These are phyloP conservation scores for Galerucella nymphaeae DNA, from an alignment of 2,888 invertebrate species.

Conservation along the genomic window DNA sequence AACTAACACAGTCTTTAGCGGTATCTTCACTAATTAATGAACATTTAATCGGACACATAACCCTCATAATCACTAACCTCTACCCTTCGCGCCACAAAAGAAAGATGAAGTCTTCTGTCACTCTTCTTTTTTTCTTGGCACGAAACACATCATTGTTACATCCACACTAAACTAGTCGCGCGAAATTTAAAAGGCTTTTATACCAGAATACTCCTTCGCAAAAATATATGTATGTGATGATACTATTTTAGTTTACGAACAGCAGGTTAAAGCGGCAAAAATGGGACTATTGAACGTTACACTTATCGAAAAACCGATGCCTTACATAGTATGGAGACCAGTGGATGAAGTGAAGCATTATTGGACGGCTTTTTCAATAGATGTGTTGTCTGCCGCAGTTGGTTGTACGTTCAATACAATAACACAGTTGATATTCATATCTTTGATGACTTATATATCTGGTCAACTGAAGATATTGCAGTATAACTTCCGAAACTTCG, in stretches of 20 bases:
- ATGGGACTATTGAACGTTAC: neutral
- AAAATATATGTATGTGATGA: no score
- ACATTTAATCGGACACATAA: no score
- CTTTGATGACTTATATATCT: conserved; percentile 27
- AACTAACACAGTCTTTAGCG: no score
- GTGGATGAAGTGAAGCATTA: conserved; percentile 23
- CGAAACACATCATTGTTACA: no score
- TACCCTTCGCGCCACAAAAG: no score
- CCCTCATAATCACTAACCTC: no score
- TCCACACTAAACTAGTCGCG: no score
- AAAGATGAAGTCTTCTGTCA: no score
- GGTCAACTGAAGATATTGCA: conserved; percentile 33
- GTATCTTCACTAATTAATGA: no score
- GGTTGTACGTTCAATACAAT: conserved; percentile 29
- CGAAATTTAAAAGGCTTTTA: no score
- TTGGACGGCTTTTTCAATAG: conserved; percentile 20
- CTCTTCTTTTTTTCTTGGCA: no score
- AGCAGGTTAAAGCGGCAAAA: conserved; percentile 11
- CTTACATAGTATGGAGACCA: conserved; percentile 33
- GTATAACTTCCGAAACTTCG: conserved; percentile 22
- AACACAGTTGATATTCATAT: conserved; percentile 27
- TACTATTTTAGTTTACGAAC: conserved; percentile 11
- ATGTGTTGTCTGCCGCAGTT: conserved; percentile 24
- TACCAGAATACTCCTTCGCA: no score
- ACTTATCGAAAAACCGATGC: conserved; percentile 27